These are phyloP conservation scores for Bombus affinis DNA, from an alignment of 1,140 invertebrate genomes.

Conservation along the genomic window DNA sequence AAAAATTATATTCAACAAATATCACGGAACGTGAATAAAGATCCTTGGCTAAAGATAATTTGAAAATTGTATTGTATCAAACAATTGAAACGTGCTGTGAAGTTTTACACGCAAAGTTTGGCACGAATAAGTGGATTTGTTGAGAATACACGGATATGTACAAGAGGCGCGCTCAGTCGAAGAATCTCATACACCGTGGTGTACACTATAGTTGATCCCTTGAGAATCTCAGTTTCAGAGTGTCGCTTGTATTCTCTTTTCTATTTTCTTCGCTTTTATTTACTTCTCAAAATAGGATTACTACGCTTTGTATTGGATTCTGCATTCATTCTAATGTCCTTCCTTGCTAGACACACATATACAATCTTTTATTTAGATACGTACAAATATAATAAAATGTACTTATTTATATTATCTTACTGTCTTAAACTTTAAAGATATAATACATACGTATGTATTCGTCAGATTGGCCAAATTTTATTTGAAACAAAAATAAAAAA, in stretches of 20 bases:
- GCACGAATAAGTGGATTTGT: not conserved
- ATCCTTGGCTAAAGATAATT: not conserved
- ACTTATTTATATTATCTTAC: too few species aligned
- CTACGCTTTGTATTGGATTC: not conserved
- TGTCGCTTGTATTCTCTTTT: not conserved
- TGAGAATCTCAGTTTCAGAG: not conserved
- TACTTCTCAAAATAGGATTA: not conserved
- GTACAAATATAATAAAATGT: too few species aligned
- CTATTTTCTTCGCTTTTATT: not conserved
- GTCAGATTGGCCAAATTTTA: too few species aligned
- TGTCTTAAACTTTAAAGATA: too few species aligned
- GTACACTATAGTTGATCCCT: not conserved
- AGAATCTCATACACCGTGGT: not conserved
- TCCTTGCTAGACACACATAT: not conserved
- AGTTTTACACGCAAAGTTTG: not conserved
- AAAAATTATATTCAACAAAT: too few species aligned
- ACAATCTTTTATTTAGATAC: not conserved
- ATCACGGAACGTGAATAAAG: not conserved
- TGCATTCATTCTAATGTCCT: not conserved
- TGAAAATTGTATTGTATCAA: not conserved
- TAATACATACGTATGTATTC: too few species aligned
- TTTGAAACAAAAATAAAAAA: too few species aligned
- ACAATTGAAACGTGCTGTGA: not conserved
- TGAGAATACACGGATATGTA: not conserved
- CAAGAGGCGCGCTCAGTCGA: not conserved